Base-by-base conservation (phyloP, 2,797 vertebrate genomes). In the Miichthys miiuy region DNA sequence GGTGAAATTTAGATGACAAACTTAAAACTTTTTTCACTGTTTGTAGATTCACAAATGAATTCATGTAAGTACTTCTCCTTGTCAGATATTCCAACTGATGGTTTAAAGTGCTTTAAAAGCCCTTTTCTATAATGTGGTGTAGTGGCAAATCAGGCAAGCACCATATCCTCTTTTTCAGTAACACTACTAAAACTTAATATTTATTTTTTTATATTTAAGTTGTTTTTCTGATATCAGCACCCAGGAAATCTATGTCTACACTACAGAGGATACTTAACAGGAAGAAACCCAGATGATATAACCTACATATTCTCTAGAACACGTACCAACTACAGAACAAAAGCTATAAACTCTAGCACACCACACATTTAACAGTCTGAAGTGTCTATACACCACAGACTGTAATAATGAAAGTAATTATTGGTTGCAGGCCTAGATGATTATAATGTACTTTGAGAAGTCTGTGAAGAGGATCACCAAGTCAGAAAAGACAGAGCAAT, bases 251-350 rank as follows among this genome's bases (percentile, higher is more conserved):
- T 46, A 75, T 1, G 2, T 3, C 5, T 2, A 41, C 0, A 77
- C 48, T 48, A 69, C 69, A 80, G 0, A 65, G 42, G 18, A 34
- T 17, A 48, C 20, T 12, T 4, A 68, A 79, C 61, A 57, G 69
- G 27, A 42, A 62, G 48, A 58, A 66, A 70, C 1, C 8, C 3
- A 14, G 13, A 44, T 17, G 18, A 61, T 23, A 75, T 50, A 61
- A 63, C 38, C 48, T 61, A 65, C 54, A 58, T 41, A 20, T 44
- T 77, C 34, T 68, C 27, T 11, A 56, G 41, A 62, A 67, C 17
- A 61, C 17, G 13, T 23, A 8, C 5, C 8, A 18, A 14, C 2
- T 10, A 20, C 7, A 5, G 44, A 54, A n/a, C 4, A 60, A 83
- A 55, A 16, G 7, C 50, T 12, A 1, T 12, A 7, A 58, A 42